Conservation (phyloP, 2,888 invertebrate genomes). For the Nemapogon koenigi region DNA sequence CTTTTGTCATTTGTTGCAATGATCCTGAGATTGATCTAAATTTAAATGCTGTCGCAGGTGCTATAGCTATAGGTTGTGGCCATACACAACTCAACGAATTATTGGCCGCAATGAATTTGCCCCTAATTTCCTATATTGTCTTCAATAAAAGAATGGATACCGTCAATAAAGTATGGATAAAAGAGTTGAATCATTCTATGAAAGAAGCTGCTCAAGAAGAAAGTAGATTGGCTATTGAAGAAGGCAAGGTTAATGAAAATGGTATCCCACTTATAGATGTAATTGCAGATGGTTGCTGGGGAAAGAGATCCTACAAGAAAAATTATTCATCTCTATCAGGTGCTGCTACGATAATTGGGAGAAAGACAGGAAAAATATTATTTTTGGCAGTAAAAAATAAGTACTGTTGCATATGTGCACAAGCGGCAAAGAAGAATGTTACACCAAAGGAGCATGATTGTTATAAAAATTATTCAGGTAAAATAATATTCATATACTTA, state of each 20-base stretch:
- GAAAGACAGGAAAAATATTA: slow-evolving; percentile 18
- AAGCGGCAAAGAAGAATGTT: slow-evolving; percentile 16
- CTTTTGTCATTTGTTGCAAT: no score
- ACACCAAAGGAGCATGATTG: slow-evolving; percentile 21
- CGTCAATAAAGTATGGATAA: slow-evolving; percentile 7
- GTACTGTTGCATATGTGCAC: slow-evolving; percentile 23
- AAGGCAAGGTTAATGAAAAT: slow-evolving; percentile 3
- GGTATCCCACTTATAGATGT: slow-evolving; percentile 10
- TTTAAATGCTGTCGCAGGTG: no score
- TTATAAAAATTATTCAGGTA: slow-evolving; percentile 26
- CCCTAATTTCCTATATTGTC: slow-evolving; percentile 8
- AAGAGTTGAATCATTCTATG: slow-evolving; percentile 6
- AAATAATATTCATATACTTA: no score
- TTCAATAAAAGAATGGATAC: slow-evolving; percentile 7
- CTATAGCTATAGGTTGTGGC: slow-evolving; percentile 11
- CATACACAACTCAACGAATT: slow-evolving; percentile 9
- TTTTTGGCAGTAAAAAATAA: slow-evolving; percentile 25
- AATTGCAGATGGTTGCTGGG: slow-evolving; percentile 13
- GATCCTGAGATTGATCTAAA: no score
- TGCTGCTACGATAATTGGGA: slow-evolving; percentile 12
- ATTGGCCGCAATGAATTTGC: slow-evolving; percentile 10
- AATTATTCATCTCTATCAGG: slow-evolving; percentile 8
- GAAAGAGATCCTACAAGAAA: slow-evolving; percentile 11
- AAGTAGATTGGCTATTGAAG: background rate
- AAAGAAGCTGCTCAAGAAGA: slow-evolving; percentile 6